phyloP scores from a whole-genome alignment of 2,113 vertebrate genomes.

The Hippocampus mohnikei region DNA sequence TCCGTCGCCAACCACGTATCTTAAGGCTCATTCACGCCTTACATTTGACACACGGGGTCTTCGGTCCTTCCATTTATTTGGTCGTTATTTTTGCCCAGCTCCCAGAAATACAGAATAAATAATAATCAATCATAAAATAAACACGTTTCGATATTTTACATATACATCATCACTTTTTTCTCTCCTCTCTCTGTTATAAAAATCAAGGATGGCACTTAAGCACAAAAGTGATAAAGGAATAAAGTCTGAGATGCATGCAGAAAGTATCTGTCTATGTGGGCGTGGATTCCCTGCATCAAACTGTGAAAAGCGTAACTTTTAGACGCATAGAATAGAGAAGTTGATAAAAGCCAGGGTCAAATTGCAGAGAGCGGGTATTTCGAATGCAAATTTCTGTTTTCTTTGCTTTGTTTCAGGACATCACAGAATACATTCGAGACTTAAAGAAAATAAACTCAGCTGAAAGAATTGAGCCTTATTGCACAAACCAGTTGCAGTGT shows the following conservation, averaged over 20 bases:
- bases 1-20: conserved; percentile 1
- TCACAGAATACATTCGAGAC: conserved; percentile 14
- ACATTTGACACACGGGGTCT: background rate
- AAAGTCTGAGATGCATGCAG: background rate
- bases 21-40: background rate
- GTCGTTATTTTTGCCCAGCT: too few relatives aligned
- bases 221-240: background rate
- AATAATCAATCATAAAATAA: background rate
- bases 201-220: background rate
- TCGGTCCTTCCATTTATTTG: too few relatives aligned
- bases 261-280: background rate
- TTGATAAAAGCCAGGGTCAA: conserved; percentile 21
- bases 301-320: background rate
- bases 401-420: conserved; percentile 18
- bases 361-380: background rate
- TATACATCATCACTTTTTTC: background rate
- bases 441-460: background rate
- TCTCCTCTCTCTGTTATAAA: background rate
- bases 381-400: conserved; percentile 13
- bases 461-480: background rate
- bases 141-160: background rate
- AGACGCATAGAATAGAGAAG: background rate
- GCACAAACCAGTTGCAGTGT: conserved; percentile 6
- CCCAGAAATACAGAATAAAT: too few relatives aligned
- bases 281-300: conserved; percentile 9